phyloP scores from a whole-genome alignment of 1,140 invertebrate genomes.

The Potamilus streckersoni region DNA sequence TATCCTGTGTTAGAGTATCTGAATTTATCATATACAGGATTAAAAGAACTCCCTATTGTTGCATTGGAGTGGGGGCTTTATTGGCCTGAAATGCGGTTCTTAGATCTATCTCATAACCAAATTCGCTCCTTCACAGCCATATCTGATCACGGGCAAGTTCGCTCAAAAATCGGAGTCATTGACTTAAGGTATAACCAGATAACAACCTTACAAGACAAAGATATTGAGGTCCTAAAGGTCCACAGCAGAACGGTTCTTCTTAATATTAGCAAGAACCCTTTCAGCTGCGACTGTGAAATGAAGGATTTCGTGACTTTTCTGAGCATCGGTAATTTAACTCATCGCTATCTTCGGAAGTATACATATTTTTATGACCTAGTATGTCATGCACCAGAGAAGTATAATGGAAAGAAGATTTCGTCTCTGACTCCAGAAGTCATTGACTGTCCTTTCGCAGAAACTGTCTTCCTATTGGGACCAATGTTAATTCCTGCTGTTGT shows the following conservation, averaged over 20 bases:
- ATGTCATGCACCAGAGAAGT: constrained; percentile 26
- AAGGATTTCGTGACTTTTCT: constrained; percentile 17
- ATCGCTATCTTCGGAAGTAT: constrained; percentile 8
- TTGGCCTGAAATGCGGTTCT: constrained; percentile 28
- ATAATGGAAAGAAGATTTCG: constrained; percentile 14
- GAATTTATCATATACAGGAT: constrained; percentile 28
- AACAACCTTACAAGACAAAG: constrained; percentile 16
- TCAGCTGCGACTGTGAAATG: constrained; percentile 38
- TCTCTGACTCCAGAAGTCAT: constrained; percentile 25
- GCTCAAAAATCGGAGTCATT: constrained; percentile 9
- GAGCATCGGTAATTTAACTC: not conserved
- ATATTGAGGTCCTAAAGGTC: constrained; percentile 19
- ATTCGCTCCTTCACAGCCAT: constrained; percentile 28
- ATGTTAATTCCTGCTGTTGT: constrained; percentile 23
- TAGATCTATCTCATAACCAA: constrained; percentile 40
- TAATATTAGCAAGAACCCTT: constrained; percentile 41
- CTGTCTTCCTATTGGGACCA: constrained; percentile 1
- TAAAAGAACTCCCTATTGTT: constrained; percentile 8
- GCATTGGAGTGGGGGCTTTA: constrained; percentile 29
- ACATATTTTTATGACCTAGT: constrained; percentile 22
- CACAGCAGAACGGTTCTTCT: constrained; percentile 20
- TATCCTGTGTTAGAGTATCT: constrained; percentile 24
- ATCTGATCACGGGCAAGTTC: constrained; percentile 3
- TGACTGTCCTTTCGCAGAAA: not conserved
- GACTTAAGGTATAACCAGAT: constrained; percentile 41